Percentiles rank a stretch among this genome's conserved stretches.
Evolutionary conservation across 1,140 invertebrate genomes (phyloP).

Genomic region (Cylas formicarius): DNA sequence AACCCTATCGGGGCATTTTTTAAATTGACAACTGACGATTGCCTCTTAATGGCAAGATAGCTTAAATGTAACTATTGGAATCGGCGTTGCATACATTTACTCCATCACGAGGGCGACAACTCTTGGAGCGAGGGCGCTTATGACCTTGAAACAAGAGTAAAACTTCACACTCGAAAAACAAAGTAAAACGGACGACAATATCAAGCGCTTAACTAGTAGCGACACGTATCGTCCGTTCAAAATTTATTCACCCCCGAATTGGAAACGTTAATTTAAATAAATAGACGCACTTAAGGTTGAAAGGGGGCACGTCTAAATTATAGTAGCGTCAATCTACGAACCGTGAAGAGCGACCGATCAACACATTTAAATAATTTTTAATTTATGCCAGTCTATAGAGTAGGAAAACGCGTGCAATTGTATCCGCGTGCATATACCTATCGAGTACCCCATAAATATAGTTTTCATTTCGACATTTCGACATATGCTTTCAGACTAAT

Average conservation of each 20-base stretch:
- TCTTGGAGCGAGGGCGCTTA: too few relatives aligned
- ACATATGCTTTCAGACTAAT: conserved; percentile 23
- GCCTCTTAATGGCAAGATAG: too few relatives aligned
- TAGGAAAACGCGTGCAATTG: not conserved
- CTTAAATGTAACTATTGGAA: too few relatives aligned
- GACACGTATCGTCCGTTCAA: too few relatives aligned
- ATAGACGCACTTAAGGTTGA: conserved; percentile 22
- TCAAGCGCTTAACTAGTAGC: too few relatives aligned
- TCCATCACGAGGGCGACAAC: too few relatives aligned
- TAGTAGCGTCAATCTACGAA: conserved; percentile 13
- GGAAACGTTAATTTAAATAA: conserved; percentile 23
- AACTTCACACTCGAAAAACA: too few relatives aligned
- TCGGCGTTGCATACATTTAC: too few relatives aligned
- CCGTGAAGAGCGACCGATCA: conserved; percentile 21
- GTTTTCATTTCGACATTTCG: conserved; percentile 17
- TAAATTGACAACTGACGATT: too few relatives aligned
- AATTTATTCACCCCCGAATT: conserved; percentile 23
- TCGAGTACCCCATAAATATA: not conserved
- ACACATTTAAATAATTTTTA: conserved; percentile 29
- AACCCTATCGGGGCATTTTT: too few relatives aligned
- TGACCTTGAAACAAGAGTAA: too few relatives aligned
- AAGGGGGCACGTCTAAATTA: conserved; percentile 12
- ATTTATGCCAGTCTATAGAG: conserved; percentile 16
- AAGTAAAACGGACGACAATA: too few relatives aligned
- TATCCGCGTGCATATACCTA: not conserved